Conservation (phyloP, 2,113 vertebrate species). For the Sialia sialis region DNA sequence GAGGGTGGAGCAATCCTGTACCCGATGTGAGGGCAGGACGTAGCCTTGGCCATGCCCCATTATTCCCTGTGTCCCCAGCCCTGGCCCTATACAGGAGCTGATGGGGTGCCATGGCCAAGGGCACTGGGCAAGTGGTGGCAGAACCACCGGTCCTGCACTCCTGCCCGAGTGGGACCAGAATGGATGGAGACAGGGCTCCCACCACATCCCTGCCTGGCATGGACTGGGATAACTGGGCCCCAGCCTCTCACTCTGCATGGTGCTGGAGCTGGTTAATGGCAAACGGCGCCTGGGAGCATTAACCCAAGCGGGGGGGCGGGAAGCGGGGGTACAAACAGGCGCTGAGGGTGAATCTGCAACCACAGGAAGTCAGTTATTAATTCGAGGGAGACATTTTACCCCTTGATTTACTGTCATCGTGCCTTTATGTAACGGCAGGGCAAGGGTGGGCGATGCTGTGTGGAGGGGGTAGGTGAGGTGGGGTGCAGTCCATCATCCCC, state of each 20-base stretch:
- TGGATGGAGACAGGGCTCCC: not conserved
- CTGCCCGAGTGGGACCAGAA: fast-evolving
- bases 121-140: fast-evolving
- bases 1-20: not conserved
- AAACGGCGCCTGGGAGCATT: not conserved
- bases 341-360: constrained; percentile 54
- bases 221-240: not conserved
- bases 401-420: constrained; percentile 54
- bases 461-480: fast-evolving
- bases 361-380: constrained; percentile 71
- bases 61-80: not conserved
- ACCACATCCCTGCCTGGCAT: not conserved
- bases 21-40: fast-evolving
- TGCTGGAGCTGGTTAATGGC: constrained; percentile 18
- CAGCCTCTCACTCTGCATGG: not conserved
- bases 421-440: not conserved
- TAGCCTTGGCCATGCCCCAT: not conserved
- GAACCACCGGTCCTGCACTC: not conserved
- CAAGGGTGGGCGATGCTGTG: not conserved
- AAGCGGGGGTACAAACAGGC: not conserved
- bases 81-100: not conserved
- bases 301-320: not conserved
- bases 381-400: constrained; percentile 37
- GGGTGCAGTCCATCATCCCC: not conserved
- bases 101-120: not conserved